Base-by-base conservation (phyloP, 1,140 invertebrate species). In the Orchestia grillus region DNA sequence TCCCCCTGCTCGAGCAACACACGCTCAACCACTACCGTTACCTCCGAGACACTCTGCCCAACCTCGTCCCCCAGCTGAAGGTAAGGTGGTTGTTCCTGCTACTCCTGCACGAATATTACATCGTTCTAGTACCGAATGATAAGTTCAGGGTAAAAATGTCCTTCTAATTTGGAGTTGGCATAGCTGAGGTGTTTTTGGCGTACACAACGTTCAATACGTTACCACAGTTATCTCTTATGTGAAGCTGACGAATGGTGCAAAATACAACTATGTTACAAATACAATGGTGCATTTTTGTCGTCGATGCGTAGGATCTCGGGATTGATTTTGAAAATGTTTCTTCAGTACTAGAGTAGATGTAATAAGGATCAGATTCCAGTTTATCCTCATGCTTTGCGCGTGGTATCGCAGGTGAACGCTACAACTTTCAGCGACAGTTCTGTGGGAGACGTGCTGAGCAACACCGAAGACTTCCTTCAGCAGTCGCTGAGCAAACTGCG, bases 11-110 rank as follows among this genome's bases (percentile, higher is more conserved):
- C 97, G 99, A 99, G 96, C 98, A 99, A 96, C 99, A 99, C 97
- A 99, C 99, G 0, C 98, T 98, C 45, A 98, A 99, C 94, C 99
- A 99, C 97, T 99, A 99, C 97, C 98, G 98, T 23, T 99, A 99
- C 97, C 97, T 99, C n/a, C 98, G 99, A 36, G 99, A 99, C 97
- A 99, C 99, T 0, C 98, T 99, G 98, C 99, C 99, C 3, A 98
- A 98, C 97, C 98, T 99, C n/a, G 99, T 99, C 44, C 99, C 99
- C 0, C 98, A 96, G 41, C 96, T 97, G 15, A 97, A 97, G 95
- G 96, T 97, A 15, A 90, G 43, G 28, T 16, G 15, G 88, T 41
- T 77, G 62, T 28, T 15, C 15, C 28, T 19, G 15, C 62, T 23
- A 77, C 15, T 53, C 19, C 47, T 53, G 19, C 47, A 53, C 47